phyloP scores from a whole-genome alignment of 1,140 invertebrate genomes.

The Cecropterus lyciades region DNA sequence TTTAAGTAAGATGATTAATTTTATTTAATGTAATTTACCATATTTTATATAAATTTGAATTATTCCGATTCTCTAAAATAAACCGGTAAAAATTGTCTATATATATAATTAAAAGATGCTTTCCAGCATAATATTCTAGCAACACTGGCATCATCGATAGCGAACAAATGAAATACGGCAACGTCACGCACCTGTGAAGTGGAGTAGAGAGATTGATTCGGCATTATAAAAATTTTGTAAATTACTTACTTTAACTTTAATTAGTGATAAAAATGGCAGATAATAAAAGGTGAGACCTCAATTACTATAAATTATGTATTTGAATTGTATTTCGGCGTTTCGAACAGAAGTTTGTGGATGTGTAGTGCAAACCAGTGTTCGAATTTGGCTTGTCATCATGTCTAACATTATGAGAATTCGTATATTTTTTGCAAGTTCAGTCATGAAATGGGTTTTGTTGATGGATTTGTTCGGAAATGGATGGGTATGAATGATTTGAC shows the following conservation, averaged over 20 bases:
- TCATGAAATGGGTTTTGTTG: slow-evolving; percentile 7
- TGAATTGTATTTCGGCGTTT: slow-evolving; percentile 27
- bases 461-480: neutral
- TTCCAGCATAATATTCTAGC: slow-evolving; percentile 40
- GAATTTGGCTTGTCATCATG: slow-evolving; percentile 84
- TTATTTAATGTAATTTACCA: too few relatives aligned
- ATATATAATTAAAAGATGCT: neutral
- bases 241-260: slow-evolving; percentile 63
- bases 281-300: slow-evolving; percentile 82
- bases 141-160: slow-evolving; percentile 61
- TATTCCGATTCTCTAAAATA: neutral
- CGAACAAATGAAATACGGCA: slow-evolving; percentile 85
- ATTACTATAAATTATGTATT: slow-evolving; percentile 21
- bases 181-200: slow-evolving; percentile 78
- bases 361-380: slow-evolving; percentile 52
- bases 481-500: neutral
- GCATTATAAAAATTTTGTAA: slow-evolving; percentile 67
- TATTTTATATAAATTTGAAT: too few relatives aligned
- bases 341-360: slow-evolving; percentile 1
- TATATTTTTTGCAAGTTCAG: slow-evolving; percentile 29
- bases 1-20: too few relatives aligned
- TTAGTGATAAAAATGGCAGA: slow-evolving; percentile 83
- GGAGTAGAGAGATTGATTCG: slow-evolving; percentile 72
- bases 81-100: neutral
- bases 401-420: slow-evolving; percentile 55